phyloP scores from a whole-genome alignment of 2,888 invertebrate genomes.

The Vannuccia rotundouncinata region DNA sequence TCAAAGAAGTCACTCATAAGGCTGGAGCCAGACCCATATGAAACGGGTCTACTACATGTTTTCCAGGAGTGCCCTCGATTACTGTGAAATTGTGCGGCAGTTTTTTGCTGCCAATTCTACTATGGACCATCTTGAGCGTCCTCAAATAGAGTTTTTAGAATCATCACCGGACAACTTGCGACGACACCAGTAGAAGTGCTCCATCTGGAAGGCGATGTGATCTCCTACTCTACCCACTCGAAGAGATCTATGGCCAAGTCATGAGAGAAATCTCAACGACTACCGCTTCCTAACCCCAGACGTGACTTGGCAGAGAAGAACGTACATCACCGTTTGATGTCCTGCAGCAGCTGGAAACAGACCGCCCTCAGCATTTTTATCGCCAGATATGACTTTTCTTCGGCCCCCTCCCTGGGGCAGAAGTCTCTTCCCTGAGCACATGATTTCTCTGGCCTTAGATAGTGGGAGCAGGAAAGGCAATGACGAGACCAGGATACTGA shows the following conservation, averaged over 20 bases:
- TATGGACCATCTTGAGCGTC: neutral
- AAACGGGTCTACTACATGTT: neutral
- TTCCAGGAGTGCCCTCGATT: neutral
- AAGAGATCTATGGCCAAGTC: neutral
- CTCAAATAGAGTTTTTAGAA: neutral
- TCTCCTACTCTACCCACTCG: neutral
- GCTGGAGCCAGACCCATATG: neutral
- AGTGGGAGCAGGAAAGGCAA: neutral
- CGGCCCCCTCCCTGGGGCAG: neutral
- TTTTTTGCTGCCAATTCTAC: neutral
- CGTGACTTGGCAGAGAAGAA: slow-evolving; percentile 17
- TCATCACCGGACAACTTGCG: neutral
- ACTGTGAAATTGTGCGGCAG: neutral
- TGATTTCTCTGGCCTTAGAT: neutral
- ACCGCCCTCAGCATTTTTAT: neutral
- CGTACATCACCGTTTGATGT: neutral
- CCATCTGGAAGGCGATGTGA: neutral
- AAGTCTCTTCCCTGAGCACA: neutral
- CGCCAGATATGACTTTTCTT: neutral
- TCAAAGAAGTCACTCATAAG: neutral
- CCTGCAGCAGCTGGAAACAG: neutral
- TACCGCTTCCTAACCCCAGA: neutral
- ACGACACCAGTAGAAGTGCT: neutral
- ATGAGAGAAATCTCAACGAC: neutral
- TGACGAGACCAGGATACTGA: neutral